These are phyloP conservation scores for Balaeniceps rex DNA, from an alignment of 2,113 vertebrate genomes.

Conservation along the genomic window DNA sequence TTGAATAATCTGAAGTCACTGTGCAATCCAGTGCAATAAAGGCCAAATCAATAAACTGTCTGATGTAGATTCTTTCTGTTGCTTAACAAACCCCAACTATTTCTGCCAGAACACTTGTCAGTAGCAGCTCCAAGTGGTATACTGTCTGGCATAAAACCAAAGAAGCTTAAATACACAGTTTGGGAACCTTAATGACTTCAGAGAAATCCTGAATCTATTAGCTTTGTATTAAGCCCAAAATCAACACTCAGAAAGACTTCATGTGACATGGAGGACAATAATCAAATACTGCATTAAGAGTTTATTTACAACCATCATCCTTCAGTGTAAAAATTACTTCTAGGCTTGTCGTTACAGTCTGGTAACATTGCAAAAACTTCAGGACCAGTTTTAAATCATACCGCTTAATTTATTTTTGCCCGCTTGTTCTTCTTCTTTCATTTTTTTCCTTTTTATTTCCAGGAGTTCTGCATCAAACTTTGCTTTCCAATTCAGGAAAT, in stretches of 20 bases:
- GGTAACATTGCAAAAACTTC: neutral
- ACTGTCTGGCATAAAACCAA: neutral
- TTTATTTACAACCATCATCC: neutral
- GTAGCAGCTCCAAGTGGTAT: neutral
- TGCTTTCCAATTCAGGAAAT: constrained; percentile 93
- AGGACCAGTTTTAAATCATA: constrained; percentile 38
- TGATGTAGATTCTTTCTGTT: neutral
- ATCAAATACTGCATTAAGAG: neutral
- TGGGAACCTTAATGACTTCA: neutral
- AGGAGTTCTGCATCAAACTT: constrained; percentile 88
- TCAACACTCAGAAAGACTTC: neutral
- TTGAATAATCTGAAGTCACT: neutral
- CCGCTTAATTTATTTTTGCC: constrained; percentile 93
- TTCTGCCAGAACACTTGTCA: neutral
- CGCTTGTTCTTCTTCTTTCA: constrained; percentile 92
- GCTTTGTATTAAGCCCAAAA: neutral
- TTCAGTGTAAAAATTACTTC: neutral
- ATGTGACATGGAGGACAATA: neutral
- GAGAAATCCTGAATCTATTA: neutral
- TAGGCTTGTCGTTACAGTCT: neutral
- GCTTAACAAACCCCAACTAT: neutral
- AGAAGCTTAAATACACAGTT: neutral
- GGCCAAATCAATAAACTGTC: neutral
- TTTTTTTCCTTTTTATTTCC: constrained; percentile 87
- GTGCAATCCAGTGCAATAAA: neutral